Evolutionary conservation across 1,140 invertebrate species (phyloP).

Genomic region (Hyles vespertilio): DNA sequence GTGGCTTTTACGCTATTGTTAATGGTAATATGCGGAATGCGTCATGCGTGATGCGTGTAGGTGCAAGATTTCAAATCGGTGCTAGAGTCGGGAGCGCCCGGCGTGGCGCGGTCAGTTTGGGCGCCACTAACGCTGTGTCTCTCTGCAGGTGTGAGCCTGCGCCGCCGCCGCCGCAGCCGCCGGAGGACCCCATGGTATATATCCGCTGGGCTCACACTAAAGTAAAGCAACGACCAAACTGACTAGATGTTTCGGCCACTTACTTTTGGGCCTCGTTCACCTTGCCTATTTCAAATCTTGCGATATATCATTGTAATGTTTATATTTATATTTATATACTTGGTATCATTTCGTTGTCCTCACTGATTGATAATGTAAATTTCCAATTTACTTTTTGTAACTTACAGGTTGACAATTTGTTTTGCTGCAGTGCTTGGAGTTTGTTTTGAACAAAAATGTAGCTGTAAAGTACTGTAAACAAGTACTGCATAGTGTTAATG

Average conservation of each 20-base stretch:
- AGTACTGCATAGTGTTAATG: slow-evolving; percentile 77
- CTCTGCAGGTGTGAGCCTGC: slow-evolving; percentile 77
- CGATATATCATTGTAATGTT: slow-evolving; percentile 71
- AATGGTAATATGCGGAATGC: slow-evolving; percentile 11
- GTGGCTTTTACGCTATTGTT: slow-evolving; percentile 32
- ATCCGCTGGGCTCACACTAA: slow-evolving; percentile 79
- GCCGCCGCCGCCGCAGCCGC: slow-evolving; percentile 70
- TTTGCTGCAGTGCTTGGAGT: slow-evolving; percentile 78
- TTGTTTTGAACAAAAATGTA: slow-evolving; percentile 73
- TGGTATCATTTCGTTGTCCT: slow-evolving; percentile 59
- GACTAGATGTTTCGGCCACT: slow-evolving; percentile 74
- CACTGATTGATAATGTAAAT: slow-evolving; percentile 58
- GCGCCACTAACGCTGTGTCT: slow-evolving; percentile 76
- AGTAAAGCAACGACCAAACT: slow-evolving; percentile 74
- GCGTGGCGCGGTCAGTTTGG: slow-evolving; percentile 62
- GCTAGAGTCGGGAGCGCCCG: slow-evolving; percentile 27
- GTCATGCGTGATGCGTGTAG: slow-evolving; percentile 18
- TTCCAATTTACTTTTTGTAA: slow-evolving; percentile 72
- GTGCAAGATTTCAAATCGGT: slow-evolving; percentile 74
- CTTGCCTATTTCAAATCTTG: slow-evolving; percentile 75
- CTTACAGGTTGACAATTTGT: slow-evolving; percentile 76
- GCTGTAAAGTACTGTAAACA: slow-evolving; percentile 77
- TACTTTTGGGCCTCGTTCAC: slow-evolving; percentile 75
- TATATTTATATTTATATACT: slow-evolving; percentile 28
- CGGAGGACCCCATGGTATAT: slow-evolving; percentile 79